Base-by-base conservation (phyloP, 2,113 vertebrate genomes). In the Platichthys stellatus region DNA sequence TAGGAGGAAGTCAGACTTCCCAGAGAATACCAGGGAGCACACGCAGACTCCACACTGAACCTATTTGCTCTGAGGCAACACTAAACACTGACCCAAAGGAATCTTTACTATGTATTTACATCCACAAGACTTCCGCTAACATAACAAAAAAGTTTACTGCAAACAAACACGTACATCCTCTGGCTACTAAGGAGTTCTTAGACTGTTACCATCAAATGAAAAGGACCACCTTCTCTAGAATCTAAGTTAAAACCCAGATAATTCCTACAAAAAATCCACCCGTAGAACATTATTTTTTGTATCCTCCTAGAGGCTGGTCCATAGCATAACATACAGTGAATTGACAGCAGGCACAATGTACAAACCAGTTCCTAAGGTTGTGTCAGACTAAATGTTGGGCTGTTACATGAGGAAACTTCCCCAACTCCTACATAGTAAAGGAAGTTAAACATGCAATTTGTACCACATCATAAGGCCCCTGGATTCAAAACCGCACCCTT, bases 401-500 rank as follows among this genome's bases (percentile, higher is more conserved):
- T 43, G 3, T 31, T 62, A 28, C 62, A 72, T 38, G 47, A 66
- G 74, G 58, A 78, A 49, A 72, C 54, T 66, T 59, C 43, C 35
- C 2, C 13, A 17, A 69, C 12, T 45, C 70, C 20, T 43, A 5
- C 74, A 40, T 17, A 14, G 28, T 45, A 24, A 31, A 64, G 61
- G 49, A 2, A 26, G 40, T 43, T 47, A 49, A 72, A 57, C n/a
- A 54, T 43, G 40, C 63, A 81, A 58, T 78, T 64, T 74, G 79
- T 76, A 76, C 77, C 63, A 57, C 65, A 72, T 88, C 76, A 79
- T 68, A 75, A 85, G 61, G 70, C 74, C 54, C 77, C 71, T 80
- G 62, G 40, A 72, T 84, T 88, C 58, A 69, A 71, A 83, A 80
- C 66, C 66, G 73, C 76, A 77, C 56, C 65, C 84, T 69, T 84